Percentiles rank a stretch among this genome's conserved stretches.
These are phyloP conservation scores for Halictus rubicundus DNA, from an alignment of 1,140 invertebrate genomes.

Conservation along the genomic window DNA sequence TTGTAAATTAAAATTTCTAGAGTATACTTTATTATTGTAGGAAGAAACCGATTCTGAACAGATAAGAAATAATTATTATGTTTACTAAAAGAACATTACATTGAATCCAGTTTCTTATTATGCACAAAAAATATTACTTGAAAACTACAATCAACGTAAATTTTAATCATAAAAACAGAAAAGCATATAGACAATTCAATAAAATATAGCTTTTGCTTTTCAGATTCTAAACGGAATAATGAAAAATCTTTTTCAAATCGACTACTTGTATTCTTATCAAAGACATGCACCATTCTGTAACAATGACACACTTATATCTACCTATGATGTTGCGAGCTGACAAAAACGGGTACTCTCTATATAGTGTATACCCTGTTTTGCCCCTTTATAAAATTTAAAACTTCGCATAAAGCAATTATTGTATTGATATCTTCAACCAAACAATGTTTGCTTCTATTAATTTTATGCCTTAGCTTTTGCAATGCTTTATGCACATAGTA, in stretches of 20 bases:
- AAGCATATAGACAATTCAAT: slow-evolving; percentile 23
- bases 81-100: neutral
- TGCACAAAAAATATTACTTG: slow-evolving; percentile 1
- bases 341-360: slow-evolving; percentile 53
- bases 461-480: slow-evolving; percentile 22
- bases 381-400: slow-evolving; percentile 18
- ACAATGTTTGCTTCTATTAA: neutral
- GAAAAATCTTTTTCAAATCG: slow-evolving; percentile 67
- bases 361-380: slow-evolving; percentile 47
- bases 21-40: neutral
- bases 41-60: neutral
- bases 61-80: neutral
- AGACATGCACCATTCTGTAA: slow-evolving; percentile 72
- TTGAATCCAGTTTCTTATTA: neutral
- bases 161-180: slow-evolving; percentile 6
- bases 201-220: slow-evolving; percentile 64
- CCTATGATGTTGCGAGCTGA: slow-evolving; percentile 44
- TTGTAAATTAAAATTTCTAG: neutral
- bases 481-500: slow-evolving; percentile 25
- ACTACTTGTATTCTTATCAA: slow-evolving; percentile 70
- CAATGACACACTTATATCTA: slow-evolving; percentile 52
- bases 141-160: neutral
- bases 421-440: neutral
- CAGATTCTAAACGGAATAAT: slow-evolving; percentile 66
- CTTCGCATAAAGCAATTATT: slow-evolving; percentile 19